A percentile compares a stretch with the other conserved stretches of the same genome.
Evolutionary conservation across 2,888 invertebrate genomes (phyloP).

Genomic region (Pasiphila rectangulata): DNA sequence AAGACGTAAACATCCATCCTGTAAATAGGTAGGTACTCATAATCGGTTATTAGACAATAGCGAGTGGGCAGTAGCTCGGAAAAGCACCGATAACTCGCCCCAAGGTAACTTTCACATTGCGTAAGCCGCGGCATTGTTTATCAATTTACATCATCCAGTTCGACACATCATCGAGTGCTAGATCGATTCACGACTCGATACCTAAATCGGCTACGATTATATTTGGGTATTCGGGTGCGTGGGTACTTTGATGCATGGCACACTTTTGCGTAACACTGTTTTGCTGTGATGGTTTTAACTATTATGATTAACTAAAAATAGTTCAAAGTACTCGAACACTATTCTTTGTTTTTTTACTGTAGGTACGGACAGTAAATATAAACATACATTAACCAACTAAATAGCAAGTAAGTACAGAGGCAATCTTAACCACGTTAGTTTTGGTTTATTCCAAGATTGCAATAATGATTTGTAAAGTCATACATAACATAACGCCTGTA

Average conservation of each 20-base stretch:
- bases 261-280: conserved; percentile 27
- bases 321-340: background rate
- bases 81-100: conserved; percentile 51
- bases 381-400: no score
- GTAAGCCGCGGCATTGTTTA: conserved; percentile 55
- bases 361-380: no score
- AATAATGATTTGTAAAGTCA: no score
- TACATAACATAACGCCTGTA: conserved; percentile 8
- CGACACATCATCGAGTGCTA: conserved; percentile 36
- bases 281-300: no score
- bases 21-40: background rate
- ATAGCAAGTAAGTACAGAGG: no score
- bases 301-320: no score
- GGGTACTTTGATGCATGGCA: conserved; percentile 16
- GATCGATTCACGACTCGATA: conserved; percentile 32
- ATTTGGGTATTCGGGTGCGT: background rate
- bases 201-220: background rate
- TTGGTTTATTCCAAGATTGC: no score
- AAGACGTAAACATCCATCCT: background rate
- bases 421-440: no score
- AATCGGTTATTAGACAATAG: conserved; percentile 26
- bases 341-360: no score
- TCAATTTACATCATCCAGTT: conserved; percentile 56
- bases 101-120: conserved; percentile 62
- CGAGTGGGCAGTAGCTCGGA: conserved; percentile 42